Conservation (phyloP, 2,888 invertebrate species). For the Trimorus sp. region DNA sequence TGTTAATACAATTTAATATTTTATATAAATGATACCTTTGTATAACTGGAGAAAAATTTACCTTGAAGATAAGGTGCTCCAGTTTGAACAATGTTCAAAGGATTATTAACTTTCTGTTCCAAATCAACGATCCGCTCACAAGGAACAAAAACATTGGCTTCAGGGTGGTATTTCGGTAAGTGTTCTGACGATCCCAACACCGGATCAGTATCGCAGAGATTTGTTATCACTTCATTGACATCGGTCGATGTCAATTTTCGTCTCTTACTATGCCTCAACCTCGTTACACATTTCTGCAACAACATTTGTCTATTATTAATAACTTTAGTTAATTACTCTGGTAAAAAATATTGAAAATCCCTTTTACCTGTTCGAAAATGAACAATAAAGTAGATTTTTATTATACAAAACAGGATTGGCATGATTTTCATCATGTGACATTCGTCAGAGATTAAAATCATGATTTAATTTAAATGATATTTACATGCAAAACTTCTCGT, state of each 20-base stretch:
- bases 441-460: no score
- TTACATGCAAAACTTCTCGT: no score
- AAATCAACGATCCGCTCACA: conserved; percentile 76
- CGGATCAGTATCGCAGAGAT: conserved; percentile 79
- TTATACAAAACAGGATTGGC: no score
- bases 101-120: conserved; percentile 73
- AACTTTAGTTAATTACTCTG: no score
- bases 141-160: conserved; percentile 79
- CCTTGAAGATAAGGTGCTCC: conserved; percentile 78
- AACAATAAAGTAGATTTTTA: no score
- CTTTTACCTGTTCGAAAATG: no score
- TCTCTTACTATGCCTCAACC: conserved; percentile 78
- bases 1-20: background rate
- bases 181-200: conserved; percentile 77
- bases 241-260: conserved; percentile 76
- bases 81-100: conserved; percentile 74
- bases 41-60: conserved; percentile 20
- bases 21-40: no score
- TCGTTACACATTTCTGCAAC: conserved; percentile 79
- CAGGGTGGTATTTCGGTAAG: conserved; percentile 77
- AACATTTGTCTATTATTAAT: no score
- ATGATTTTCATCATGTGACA: no score
- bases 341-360: no score
- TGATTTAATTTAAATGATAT: no score
- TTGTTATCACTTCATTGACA: conserved; percentile 78